Base-by-base conservation (phyloP, 2,888 invertebrate genomes). In the Reticulitermes lucifugus region DNA sequence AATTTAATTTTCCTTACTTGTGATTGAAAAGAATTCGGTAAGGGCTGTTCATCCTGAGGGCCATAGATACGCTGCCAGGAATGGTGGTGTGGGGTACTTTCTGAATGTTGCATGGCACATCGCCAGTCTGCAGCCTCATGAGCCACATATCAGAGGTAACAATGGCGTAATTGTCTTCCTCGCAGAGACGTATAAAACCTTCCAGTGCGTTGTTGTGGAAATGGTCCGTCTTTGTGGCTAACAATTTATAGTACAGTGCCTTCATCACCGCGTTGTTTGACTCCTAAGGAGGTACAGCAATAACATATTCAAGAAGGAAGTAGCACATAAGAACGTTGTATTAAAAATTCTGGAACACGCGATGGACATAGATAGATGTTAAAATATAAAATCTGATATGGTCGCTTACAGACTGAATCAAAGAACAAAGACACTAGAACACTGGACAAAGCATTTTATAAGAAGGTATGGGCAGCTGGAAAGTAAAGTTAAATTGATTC, bases 101-200 rank as follows among this genome's bases (percentile, higher is more conserved):
- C 77, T 77, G 77, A n/a, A 77, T 77, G 41, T 77, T 77, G 46
- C 77, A 77, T n/a, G 77, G 77, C 6, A 77, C 77, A 51, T 77
- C 77, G 6, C 77, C 51, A 9, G n/a, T 77, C 18, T n/a, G 22
- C 4, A 77, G 43, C 18, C 77, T 77, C 77, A 77, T 35, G 2
- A 77, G 6, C 77, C 43, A 43, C 43, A 77, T 77, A 10, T 77
- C 77, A 7, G 77, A 77, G 10, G 77, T 77, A 3, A 51, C 77
- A 7, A 77, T n/a, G 3, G 77, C 77, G 22, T 77, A 77, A 3
- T 77, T 77, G 10, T 77, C 77, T 18, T 77, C 77, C 10, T 9
- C 77, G 46, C 77, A 77, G 6, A 77, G n/a, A n/a, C 77, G 77
- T n/a, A 51, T 5, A n/a, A 77, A 46, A 18, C 77, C 77, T 46